Evolutionary conservation across 2,113 vertebrate species (phyloP), one percentile per base, ranked within the genome.

Genomic region (Nerophis ophidion): DNA sequence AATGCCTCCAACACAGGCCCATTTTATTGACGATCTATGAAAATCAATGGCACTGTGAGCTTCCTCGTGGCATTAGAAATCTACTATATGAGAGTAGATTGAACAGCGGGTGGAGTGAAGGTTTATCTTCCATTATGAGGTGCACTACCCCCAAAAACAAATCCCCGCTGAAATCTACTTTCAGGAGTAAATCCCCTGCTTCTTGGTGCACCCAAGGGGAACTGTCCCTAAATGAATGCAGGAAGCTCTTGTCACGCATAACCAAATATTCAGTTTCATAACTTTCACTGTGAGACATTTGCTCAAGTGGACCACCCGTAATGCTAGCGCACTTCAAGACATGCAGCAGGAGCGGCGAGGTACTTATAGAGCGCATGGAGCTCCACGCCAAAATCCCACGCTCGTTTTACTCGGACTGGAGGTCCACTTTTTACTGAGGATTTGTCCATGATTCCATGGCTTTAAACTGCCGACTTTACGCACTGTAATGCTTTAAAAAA

Each of bases 81-180:
- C 40, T 53, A 8, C 9, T 44, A 59, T 47, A 47, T 47, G 44
- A 15, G 9, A 2, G 2, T 7, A 26, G 26, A 42, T 51, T 0
- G 5, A 52, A 49, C 4, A 16, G 2, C 2, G 55, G 57, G 69
- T 48, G 66, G 63, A 78, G 40, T 33, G 61, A 60, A 49, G 72
- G 59, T 75, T 84, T 77, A 66, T 63, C 75, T 35, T 47, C 68
- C 61, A 63, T 54, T 63, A 77, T 75, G 72, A 66, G 70, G 46
- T 9, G 15, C 53, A 11, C 35, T 16, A 36, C 8, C 36, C 60
- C 63, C 68, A 63, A 72, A 83, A 75, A 75, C 42, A 16, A 84
- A 86, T 83, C 84, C 76, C 65, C 70, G 40, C 38, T 6, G 55
- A 83, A 84, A 82, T 83, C 80, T 84, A 63, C 79, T 86, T 74